Evolutionary conservation across 2,113 vertebrate species (phyloP).

Genomic region (Pollachius pollachius): DNA sequence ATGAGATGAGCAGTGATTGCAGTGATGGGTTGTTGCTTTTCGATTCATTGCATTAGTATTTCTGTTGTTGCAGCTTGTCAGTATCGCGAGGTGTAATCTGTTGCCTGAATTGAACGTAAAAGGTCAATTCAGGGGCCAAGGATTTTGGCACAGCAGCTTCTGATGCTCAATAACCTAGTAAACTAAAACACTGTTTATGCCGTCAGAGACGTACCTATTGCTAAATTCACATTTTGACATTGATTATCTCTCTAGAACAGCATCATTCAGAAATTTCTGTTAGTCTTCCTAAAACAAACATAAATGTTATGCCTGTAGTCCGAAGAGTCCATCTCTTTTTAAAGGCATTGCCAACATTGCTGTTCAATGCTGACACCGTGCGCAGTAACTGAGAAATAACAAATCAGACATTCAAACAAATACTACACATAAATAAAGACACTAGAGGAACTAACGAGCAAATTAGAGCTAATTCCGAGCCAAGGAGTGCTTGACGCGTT

Average conservation of each 20-base stretch:
- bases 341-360: conserved; percentile 31
- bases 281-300: no score
- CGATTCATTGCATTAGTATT: conserved; percentile 6
- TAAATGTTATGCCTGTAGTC: no score
- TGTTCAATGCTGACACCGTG: conserved; percentile 18
- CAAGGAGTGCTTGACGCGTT: no score
- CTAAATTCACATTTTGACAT: conserved; percentile 42
- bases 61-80: neutral
- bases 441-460: no score
- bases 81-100: conserved; percentile 1
- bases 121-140: conserved; percentile 3
- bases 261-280: no score
- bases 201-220: neutral
- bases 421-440: conserved; percentile 6
- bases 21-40: conserved; percentile 4
- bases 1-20: neutral
- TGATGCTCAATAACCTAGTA: conserved; percentile 1
- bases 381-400: conserved; percentile 20
- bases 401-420: conserved; percentile 3
- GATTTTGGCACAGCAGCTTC: neutral
- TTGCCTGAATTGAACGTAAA: conserved; percentile 4
- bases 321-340: neutral
- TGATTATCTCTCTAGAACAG: conserved; percentile 13
- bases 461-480: no score
- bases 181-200: conserved; percentile 33